A percentile compares a stretch with the other conserved stretches of the same genome.
phyloP scores from a whole-genome alignment of 2,113 vertebrate species.

The Fregetta grallaria region DNA sequence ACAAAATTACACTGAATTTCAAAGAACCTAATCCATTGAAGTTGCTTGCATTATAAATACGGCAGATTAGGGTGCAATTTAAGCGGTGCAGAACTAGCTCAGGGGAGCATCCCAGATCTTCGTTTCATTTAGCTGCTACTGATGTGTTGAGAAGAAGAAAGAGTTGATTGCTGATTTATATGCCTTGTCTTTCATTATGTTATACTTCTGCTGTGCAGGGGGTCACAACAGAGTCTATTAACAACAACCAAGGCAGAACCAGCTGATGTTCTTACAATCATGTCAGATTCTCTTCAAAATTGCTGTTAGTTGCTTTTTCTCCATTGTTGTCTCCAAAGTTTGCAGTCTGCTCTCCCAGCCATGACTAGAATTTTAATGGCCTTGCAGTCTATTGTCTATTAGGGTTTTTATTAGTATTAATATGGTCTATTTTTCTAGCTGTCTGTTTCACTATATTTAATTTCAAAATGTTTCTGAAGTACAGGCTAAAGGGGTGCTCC shows the following conservation, averaged over 20 bases:
- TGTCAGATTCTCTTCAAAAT: neutral
- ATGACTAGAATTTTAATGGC: constrained; percentile 21
- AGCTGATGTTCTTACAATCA: neutral
- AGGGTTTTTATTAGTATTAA: constrained; percentile 23
- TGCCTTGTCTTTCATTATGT: neutral
- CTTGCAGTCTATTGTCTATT: neutral
- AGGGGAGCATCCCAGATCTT: neutral
- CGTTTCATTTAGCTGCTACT: neutral
- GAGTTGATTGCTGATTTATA: constrained; percentile 28
- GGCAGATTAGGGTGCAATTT: neutral
- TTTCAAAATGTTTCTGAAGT: neutral
- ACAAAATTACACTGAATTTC: neutral
- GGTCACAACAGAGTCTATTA: neutral
- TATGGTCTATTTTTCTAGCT: constrained; percentile 28
- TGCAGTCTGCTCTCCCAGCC: neutral
- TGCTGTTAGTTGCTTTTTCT: neutral
- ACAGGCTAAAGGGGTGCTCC: neutral
- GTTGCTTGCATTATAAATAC: neutral
- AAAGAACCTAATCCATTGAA: neutral
- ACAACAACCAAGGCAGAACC: neutral
- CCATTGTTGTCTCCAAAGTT: neutral
- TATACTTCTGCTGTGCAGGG: neutral
- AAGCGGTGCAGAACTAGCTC: neutral
- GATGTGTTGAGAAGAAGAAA: neutral
- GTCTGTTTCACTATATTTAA: neutral